Evolutionary conservation across 2,888 invertebrate species (phyloP).

Genomic region (Hydraecia micacea): DNA sequence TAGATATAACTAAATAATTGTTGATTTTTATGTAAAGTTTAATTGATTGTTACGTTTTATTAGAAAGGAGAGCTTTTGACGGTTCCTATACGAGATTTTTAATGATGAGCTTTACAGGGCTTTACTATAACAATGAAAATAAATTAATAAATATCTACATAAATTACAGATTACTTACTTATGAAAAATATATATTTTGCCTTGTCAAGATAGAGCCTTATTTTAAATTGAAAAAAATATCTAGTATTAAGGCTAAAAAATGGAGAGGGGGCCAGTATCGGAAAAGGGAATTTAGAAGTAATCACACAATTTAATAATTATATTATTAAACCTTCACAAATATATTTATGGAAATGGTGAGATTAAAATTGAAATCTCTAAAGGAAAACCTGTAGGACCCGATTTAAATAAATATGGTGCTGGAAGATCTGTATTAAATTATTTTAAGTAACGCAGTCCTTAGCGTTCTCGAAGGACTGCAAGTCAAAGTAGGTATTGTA

Average conservation of each 20-base stretch:
- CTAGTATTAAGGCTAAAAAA: conserved; percentile 80
- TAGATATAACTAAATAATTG: conserved; percentile 76
- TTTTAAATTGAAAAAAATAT: conserved; percentile 73
- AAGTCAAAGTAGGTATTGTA: conserved; percentile 77
- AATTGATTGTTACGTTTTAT: conserved; percentile 83
- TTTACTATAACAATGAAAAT: conserved; percentile 68
- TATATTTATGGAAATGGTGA: conserved; percentile 66
- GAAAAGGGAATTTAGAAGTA: conserved; percentile 66
- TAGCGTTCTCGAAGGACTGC: conserved; percentile 72
- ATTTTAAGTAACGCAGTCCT: conserved; percentile 74
- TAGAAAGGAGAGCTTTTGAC: conserved; percentile 73
- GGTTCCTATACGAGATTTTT: conserved; percentile 80
- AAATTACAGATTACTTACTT: conserved; percentile 68
- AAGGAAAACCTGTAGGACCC: conserved; percentile 73
- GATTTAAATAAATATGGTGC: conserved; percentile 81
- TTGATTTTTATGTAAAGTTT: conserved; percentile 82
- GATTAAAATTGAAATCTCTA: conserved; percentile 66
- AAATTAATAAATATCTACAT: conserved; percentile 59
- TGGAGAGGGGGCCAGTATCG: conserved; percentile 84
- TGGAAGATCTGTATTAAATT: conserved; percentile 87
- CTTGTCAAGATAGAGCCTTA: conserved; percentile 84
- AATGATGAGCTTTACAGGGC: conserved; percentile 72
- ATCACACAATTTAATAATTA: conserved; percentile 66
- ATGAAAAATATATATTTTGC: conserved; percentile 76
- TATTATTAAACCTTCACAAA: conserved; percentile 65